Conservation (phyloP, 2,888 invertebrate genomes). For the Agrotis segetum region DNA sequence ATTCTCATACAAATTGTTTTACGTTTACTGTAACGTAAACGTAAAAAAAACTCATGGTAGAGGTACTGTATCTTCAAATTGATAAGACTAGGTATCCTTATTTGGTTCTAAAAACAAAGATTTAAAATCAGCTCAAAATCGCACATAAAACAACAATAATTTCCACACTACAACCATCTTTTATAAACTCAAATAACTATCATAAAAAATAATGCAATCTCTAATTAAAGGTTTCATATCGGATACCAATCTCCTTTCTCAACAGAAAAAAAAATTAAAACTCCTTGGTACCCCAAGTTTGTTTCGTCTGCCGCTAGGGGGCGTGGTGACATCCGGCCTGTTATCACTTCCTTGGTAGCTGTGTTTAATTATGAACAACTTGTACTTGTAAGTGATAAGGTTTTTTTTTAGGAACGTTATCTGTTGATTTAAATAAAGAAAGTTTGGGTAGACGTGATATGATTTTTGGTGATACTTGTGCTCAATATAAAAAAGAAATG, state of each 20-base stretch:
- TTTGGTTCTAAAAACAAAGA: too few relatives aligned
- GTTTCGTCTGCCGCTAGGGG: conserved; percentile 61
- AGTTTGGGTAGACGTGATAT: conserved; percentile 55
- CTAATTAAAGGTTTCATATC: conserved; percentile 63
- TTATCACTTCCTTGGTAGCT: conserved; percentile 77
- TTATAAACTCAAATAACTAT: conserved; percentile 58
- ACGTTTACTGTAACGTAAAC: too few relatives aligned
- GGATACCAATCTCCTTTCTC: conserved; percentile 51
- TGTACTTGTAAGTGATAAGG: conserved; percentile 70
- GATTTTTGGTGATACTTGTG: conserved; percentile 37
- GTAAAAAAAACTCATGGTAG: too few relatives aligned
- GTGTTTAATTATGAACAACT: conserved; percentile 75
- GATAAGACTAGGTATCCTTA: too few relatives aligned
- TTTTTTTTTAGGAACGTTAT: conserved; percentile 62
- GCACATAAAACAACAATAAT: neutral
- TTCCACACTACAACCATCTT: conserved; percentile 47
- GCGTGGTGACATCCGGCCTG: conserved; percentile 74
- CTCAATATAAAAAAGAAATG: neutral
- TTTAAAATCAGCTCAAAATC: neutral
- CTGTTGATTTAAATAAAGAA: conserved; percentile 66
- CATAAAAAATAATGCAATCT: conserved; percentile 59
- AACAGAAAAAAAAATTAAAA: conserved; percentile 55
- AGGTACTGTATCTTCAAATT: too few relatives aligned
- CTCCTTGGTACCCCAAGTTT: conserved; percentile 54
- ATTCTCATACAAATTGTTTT: too few relatives aligned